These are phyloP conservation scores for Metellina segmentata DNA, from an alignment of 2,888 invertebrate genomes.

Conservation along the genomic window DNA sequence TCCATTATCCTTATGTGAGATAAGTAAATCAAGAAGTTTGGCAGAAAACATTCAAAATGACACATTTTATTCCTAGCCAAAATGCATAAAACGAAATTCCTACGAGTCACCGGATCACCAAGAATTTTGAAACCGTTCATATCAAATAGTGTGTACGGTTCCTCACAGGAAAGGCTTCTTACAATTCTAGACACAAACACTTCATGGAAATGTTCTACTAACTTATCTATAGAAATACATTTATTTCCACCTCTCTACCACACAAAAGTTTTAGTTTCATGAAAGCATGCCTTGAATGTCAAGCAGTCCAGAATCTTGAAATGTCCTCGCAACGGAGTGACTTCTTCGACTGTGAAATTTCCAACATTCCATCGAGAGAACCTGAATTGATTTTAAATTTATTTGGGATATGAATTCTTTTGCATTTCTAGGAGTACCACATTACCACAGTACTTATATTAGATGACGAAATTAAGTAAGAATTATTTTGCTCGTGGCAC, in stretches of 20 bases:
- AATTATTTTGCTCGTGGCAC: neutral
- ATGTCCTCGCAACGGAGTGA: neutral
- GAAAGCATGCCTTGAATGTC: slow-evolving; percentile 55
- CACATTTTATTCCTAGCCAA: neutral
- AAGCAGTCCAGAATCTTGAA: slow-evolving; percentile 38
- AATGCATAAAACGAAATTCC: neutral
- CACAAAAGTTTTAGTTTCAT: slow-evolving; percentile 64
- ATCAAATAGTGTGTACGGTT: neutral
- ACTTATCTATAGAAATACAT: slow-evolving; percentile 48
- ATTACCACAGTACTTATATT: neutral
- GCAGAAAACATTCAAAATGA: neutral
- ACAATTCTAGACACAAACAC: slow-evolving; percentile 21
- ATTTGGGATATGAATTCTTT: slow-evolving; percentile 1
- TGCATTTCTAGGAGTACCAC: neutral
- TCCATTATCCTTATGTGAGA: too few relatives aligned
- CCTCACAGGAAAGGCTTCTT: neutral
- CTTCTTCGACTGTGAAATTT: slow-evolving; percentile 30
- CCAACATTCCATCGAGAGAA: neutral
- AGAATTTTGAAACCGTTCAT: neutral
- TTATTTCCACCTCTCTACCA: slow-evolving; percentile 33
- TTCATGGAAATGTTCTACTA: slow-evolving; percentile 23
- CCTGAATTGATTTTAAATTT: slow-evolving; percentile 26
- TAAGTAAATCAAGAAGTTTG: too few relatives aligned
- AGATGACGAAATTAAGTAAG: neutral
- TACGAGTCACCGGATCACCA: neutral